Evolutionary conservation across 2,797 vertebrate genomes (phyloP).

Genomic region (Mormyrops boulengeri): DNA sequence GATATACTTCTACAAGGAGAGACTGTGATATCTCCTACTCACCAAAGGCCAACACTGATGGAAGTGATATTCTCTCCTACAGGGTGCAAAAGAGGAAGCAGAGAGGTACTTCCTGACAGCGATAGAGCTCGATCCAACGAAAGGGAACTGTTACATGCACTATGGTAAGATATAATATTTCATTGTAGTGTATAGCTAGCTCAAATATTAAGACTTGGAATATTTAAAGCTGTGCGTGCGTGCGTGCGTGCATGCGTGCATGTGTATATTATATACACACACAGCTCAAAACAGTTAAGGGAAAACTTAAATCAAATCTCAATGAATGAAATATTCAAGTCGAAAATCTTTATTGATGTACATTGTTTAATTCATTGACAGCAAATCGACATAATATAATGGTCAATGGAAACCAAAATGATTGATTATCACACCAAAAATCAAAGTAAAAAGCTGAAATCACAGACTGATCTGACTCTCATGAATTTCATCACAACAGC

Average conservation of each 20-base stretch:
- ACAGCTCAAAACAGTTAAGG: too few relatives aligned
- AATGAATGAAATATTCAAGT: neutral
- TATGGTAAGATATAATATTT: slow-evolving; percentile 70
- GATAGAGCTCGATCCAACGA: slow-evolving; percentile 84
- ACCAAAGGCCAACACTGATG: neutral
- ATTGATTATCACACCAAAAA: neutral
- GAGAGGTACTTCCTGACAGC: slow-evolving; percentile 88
- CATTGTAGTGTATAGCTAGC: neutral
- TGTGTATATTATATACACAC: too few relatives aligned
- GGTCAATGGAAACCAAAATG: neutral
- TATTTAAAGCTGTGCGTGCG: neutral
- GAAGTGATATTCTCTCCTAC: slow-evolving; percentile 31
- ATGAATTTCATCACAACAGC: neutral
- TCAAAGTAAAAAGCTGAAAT: neutral
- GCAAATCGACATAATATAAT: neutral
- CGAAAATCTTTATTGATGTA: neutral
- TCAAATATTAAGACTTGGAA: neutral
- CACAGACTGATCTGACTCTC: neutral
- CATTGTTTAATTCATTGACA: neutral
- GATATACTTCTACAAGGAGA: neutral
- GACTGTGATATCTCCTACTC: neutral
- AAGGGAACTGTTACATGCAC: slow-evolving; percentile 98
- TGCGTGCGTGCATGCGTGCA: neutral
- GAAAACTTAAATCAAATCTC: neutral
- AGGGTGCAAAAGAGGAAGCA: slow-evolving; percentile 86